Conservation (phyloP, 2,113 vertebrate species). For the Lophochroa leadbeateri region DNA sequence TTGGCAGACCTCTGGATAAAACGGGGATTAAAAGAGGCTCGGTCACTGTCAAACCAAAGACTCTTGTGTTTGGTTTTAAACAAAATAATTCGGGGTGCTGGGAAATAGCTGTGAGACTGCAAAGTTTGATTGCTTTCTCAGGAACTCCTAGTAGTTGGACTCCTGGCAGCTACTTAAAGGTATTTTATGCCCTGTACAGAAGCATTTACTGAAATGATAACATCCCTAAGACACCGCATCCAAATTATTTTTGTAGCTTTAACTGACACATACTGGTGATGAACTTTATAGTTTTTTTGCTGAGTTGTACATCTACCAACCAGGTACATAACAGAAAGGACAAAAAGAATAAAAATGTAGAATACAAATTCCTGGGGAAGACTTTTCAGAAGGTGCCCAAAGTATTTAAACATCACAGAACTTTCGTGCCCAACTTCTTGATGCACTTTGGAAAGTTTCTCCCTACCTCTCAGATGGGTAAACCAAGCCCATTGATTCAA, state of each 20-base stretch:
- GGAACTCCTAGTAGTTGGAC: background rate
- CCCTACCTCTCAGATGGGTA: background rate
- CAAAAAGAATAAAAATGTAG: background rate
- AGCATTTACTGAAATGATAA: background rate
- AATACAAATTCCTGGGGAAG: background rate
- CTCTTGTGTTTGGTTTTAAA: background rate
- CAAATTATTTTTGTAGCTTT: background rate
- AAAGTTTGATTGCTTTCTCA: background rate
- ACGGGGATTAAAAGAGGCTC: background rate
- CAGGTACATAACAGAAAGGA: background rate
- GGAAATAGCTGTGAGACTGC: background rate
- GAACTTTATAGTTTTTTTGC: background rate
- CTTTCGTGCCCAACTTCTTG: background rate
- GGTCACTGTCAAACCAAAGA: background rate
- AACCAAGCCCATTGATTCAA: background rate
- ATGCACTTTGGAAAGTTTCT: background rate
- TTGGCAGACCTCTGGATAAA: conserved; percentile 61
- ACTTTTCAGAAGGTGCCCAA: background rate
- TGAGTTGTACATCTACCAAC: background rate
- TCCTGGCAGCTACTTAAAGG: background rate
- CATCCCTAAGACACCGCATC: background rate
- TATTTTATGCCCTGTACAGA: background rate
- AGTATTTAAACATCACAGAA: background rate
- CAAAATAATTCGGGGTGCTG: background rate
- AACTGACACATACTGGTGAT: background rate